A percentile compares a stretch with the other conserved stretches of the same genome.
Conservation (phyloP, 2,113 vertebrate genomes). For the Eubucco bourcierii region DNA sequence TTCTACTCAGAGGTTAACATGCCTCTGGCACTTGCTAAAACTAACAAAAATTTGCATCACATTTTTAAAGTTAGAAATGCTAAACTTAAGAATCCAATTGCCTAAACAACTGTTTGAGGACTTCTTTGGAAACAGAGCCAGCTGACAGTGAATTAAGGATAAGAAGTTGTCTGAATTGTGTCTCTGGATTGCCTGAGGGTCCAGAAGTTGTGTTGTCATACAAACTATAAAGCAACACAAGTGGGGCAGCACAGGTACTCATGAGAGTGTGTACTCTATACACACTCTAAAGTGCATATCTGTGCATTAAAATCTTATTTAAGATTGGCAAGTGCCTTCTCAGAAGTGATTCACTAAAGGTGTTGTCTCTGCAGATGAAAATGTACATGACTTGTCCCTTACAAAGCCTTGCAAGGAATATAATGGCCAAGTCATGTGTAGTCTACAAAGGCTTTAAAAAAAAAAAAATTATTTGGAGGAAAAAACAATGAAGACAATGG, state of each 20-base stretch:
- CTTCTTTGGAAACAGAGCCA: not conserved
- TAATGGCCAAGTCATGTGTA: not conserved
- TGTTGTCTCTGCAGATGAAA: not conserved
- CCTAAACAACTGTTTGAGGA: not conserved
- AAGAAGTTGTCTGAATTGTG: not conserved
- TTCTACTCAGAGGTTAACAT: not conserved
- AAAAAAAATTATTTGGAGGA: not conserved
- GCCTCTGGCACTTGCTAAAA: not conserved
- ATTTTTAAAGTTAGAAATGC: not conserved
- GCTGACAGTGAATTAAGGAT: not conserved
- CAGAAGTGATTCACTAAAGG: not conserved
- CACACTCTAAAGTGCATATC: not conserved
- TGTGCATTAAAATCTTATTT: not conserved
- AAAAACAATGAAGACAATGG: not conserved
- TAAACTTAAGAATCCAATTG: not conserved
- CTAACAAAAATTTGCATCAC: not conserved
- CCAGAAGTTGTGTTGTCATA: not conserved
- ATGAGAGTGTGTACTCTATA: not conserved
- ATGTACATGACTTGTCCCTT: not conserved
- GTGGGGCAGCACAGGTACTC: not conserved
- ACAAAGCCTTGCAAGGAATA: not conserved
- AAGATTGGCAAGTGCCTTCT: not conserved
- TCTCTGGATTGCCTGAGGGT: not conserved
- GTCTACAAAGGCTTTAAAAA: not conserved
- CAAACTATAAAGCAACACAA: not conserved